Evolutionary conservation across 2,888 invertebrate genomes (phyloP).

Genomic region (Leucophenga montana): DNA sequence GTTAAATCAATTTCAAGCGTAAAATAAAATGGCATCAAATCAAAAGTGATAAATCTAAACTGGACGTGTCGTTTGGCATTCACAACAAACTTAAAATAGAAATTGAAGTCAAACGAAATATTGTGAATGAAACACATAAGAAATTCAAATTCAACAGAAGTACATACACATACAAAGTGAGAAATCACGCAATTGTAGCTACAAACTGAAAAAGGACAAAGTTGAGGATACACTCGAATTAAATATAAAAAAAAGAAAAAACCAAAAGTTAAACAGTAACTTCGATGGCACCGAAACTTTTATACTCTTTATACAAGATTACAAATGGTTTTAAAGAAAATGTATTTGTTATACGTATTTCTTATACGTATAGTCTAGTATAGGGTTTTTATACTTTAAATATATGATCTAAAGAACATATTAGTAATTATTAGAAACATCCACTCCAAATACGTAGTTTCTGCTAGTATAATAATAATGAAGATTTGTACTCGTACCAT

Average conservation of each 20-base stretch:
- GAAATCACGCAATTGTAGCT: not conserved
- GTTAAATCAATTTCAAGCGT: constrained; percentile 55
- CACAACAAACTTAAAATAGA: constrained; percentile 43
- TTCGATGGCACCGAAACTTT: not conserved
- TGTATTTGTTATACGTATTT: too few species aligned
- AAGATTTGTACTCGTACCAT: too few species aligned
- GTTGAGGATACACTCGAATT: constrained; percentile 3
- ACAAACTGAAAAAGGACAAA: constrained; percentile 9
- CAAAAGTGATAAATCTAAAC: constrained; percentile 66
- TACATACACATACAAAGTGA: not conserved
- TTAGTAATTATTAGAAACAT: too few species aligned
- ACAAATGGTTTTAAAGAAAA: too few species aligned
- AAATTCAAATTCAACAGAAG: not conserved
- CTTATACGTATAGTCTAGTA: too few species aligned
- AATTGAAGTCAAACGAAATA: constrained; percentile 18
- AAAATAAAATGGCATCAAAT: constrained; percentile 44
- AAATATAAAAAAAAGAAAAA: constrained; percentile 50
- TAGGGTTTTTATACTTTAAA: too few species aligned
- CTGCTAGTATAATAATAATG: too few species aligned
- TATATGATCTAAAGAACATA: too few species aligned
- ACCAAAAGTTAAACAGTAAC: constrained; percentile 34
- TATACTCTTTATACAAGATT: too few species aligned
- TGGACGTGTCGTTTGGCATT: constrained; percentile 52
- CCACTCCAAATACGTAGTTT: too few species aligned
- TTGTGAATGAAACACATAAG: constrained; percentile 29